phyloP scores from a whole-genome alignment of 2,797 vertebrate species.

The Antennarius maculatus region DNA sequence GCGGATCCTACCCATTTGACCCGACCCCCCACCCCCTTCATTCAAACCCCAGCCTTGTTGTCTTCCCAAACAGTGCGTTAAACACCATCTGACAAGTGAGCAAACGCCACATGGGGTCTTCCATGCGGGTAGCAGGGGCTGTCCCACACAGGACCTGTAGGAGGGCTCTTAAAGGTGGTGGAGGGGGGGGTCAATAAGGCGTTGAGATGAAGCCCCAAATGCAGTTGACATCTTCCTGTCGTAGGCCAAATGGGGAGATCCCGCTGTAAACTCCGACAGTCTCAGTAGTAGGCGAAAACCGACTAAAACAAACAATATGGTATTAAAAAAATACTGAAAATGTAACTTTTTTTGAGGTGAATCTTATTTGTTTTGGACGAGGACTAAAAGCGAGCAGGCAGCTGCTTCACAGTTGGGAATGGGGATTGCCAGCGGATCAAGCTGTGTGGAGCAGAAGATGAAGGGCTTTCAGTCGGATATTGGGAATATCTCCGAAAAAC shows the following conservation, averaged over 20 bases:
- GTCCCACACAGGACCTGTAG: constrained; percentile 26
- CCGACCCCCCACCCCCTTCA: background rate
- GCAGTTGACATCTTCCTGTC: constrained; percentile 49
- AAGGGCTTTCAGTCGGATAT: background rate
- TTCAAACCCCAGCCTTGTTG: constrained; percentile 21
- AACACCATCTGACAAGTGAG: constrained; percentile 62
- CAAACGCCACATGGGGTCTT: constrained; percentile 49
- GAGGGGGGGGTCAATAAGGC: constrained; percentile 17
- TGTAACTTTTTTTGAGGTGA: constrained; percentile 27
- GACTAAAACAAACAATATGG: constrained; percentile 1
- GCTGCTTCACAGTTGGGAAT: background rate
- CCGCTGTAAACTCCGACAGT: constrained; percentile 6
- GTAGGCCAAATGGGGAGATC: constrained; percentile 25
- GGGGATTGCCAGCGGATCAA: background rate
- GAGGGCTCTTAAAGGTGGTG: background rate
- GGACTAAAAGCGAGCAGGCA: constrained; percentile 6
- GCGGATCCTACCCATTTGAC: constrained; percentile 1
- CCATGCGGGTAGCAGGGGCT: constrained; percentile 5
- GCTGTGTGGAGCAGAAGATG: background rate
- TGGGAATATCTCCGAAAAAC: background rate
- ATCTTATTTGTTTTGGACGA: background rate
- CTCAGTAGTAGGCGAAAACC: constrained; percentile 18
- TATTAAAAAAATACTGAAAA: constrained; percentile 25
- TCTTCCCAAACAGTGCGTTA: constrained; percentile 49
- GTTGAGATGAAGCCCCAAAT: constrained; percentile 26